Base-by-base conservation (phyloP, 2,888 invertebrate species). In the Crepidodera aurea region DNA sequence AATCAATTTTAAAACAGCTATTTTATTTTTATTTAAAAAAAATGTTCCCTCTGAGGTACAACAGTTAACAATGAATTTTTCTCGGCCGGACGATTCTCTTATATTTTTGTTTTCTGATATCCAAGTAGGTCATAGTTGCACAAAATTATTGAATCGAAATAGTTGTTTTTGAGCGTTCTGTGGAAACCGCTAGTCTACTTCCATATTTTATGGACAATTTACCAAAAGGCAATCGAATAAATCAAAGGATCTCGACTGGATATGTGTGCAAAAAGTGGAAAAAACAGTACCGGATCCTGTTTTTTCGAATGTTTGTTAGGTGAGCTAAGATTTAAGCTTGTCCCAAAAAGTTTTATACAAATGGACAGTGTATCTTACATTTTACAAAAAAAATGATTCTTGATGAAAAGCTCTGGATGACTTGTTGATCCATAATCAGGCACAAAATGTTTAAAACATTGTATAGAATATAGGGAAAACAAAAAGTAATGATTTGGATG, bases 161-260 rank as follows among this genome's bases (percentile, higher is more conserved):
- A 34, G 39, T 37, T 15, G 57, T 25, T 56, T 51, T 53, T 10
- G 15, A 5, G 8, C 22, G 8, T 22, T 15, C n/a, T 29, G 18
- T 2, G 19, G 29, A 25, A 53, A 53, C 39, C 57, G 18, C 27
- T 25, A 37, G 53, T 53, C 13, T 18, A 18, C 34, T 29, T 62
- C 37, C 44, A 67, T 65, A 62, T 67, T 68, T 68, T 58, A 68
- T 64, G 64, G 67, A 62, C 67, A 68, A 64, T 68, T 67, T 68
- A 62, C 56, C 64, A 60, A 68, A 62, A 57, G 57, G 63, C 67
- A 64, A 65, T 68, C 64, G 50, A 60, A 68, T 68, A 65, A 68
- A 68, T 68, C 65, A 68, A 59, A 59, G 61, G 59, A 60, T 64
- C 54, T 57, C 62, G 57, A 64, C 57, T 62, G 59, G 62, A 60